A percentile compares a stretch with the other conserved stretches of the same genome.
These are phyloP conservation scores for Bos taurus DNA, from an alignment of 2,113 vertebrate species.

Conservation along the genomic window DNA sequence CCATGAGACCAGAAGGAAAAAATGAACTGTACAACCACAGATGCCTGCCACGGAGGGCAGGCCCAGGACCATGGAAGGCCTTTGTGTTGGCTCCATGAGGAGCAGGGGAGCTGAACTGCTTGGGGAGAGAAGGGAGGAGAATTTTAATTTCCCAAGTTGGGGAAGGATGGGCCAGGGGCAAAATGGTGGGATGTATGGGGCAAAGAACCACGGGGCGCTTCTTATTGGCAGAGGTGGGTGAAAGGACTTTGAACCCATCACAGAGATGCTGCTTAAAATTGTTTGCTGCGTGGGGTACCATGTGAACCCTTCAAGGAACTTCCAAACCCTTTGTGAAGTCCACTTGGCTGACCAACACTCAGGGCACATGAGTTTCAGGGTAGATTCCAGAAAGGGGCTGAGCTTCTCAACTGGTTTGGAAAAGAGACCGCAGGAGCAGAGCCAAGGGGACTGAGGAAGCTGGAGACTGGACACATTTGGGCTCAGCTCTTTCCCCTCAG, in stretches of 20 bases:
- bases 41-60: not conserved
- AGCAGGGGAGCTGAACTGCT: not conserved
- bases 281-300: not conserved
- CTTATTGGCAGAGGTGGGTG: not conserved
- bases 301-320: not conserved
- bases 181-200: not conserved
- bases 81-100: not conserved
- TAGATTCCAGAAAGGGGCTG: not conserved
- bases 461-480: not conserved
- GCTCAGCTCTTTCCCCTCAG: not conserved
- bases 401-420: not conserved
- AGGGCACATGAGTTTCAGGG: not conserved
- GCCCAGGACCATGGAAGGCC: not conserved
- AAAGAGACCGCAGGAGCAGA: not conserved
- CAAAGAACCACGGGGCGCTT: not conserved
- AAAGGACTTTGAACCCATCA: not conserved
- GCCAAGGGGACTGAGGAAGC: not conserved
- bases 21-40: not conserved
- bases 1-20: not conserved
- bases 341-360: not conserved
- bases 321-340: not conserved
- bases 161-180: not conserved
- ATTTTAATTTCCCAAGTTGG: not conserved
- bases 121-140: not conserved
- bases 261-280: not conserved